Conservation (phyloP, 2,113 vertebrate species). For the Hemichromis elongatus region DNA sequence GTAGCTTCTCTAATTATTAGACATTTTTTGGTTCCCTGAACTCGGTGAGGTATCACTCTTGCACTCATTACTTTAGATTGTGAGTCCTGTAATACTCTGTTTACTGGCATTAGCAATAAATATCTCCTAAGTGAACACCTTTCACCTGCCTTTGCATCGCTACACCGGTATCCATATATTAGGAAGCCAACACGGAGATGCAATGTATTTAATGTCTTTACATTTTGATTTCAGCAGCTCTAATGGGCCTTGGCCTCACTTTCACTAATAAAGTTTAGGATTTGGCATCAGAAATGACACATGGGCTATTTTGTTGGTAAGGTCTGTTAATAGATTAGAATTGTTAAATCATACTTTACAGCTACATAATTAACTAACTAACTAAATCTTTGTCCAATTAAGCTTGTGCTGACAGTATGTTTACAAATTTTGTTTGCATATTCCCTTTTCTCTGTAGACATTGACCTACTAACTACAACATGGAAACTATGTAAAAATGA, state of each 20-base stretch:
- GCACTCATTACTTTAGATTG: background rate
- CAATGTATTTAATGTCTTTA: background rate
- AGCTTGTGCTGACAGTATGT: background rate
- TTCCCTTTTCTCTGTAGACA: background rate
- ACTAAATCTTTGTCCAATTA: fast-evolving
- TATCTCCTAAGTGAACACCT: background rate
- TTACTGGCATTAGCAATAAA: background rate
- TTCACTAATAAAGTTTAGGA: background rate
- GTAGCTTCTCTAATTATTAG: background rate
- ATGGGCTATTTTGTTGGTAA: background rate
- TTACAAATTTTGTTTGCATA: background rate
- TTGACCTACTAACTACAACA: background rate
- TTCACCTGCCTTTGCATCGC: background rate
- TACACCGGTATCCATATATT: background rate
- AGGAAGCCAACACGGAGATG: background rate
- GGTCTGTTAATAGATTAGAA: fast-evolving
- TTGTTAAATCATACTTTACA: background rate
- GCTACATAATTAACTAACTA: no score
- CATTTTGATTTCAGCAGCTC: background rate
- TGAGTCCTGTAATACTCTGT: background rate
- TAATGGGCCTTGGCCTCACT: background rate
- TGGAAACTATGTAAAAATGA: background rate
- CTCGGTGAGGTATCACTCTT: background rate
- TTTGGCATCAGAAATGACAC: fast-evolving
- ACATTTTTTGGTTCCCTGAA: background rate